Percentiles rank a stretch among this genome's conserved stretches.
phyloP scores from a whole-genome alignment of 2,113 vertebrate species.

The Raja brachyura region DNA sequence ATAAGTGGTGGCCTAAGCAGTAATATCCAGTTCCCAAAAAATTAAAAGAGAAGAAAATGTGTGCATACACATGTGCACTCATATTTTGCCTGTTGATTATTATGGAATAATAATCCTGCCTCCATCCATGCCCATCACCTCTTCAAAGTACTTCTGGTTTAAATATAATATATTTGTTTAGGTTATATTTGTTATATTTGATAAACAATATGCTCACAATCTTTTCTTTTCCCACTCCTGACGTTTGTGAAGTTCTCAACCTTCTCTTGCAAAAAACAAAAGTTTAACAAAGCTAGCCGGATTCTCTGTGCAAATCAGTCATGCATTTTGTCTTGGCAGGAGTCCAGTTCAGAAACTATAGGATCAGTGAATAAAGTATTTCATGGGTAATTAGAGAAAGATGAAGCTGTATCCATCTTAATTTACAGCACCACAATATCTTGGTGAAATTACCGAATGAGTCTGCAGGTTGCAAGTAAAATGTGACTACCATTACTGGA shows the following conservation, averaged over 20 bases:
- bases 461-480: not conserved
- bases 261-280: not conserved
- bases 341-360: not conserved
- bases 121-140: too few relatives aligned
- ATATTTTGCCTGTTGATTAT: too few relatives aligned
- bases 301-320: not conserved
- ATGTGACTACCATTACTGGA: not conserved
- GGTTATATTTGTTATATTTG: too few relatives aligned
- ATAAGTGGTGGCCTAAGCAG: too few relatives aligned
- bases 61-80: too few relatives aligned
- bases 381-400: constrained; percentile 17
- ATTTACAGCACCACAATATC: not conserved
- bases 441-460: not conserved
- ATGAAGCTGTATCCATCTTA: not conserved
- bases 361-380: constrained; percentile 22
- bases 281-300: not conserved
- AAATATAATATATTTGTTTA: not conserved
- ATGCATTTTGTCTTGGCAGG: not conserved
- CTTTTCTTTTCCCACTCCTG: not conserved
- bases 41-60: too few relatives aligned
- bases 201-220: constrained; percentile 4
- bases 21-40: too few relatives aligned
- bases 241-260: not conserved
- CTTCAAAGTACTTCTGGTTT: not conserved
- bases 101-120: too few relatives aligned